Evolutionary conservation across 2,797 vertebrate species (phyloP), one percentile per base, ranked within the genome.

Genomic region (Catostomus latipinnis): DNA sequence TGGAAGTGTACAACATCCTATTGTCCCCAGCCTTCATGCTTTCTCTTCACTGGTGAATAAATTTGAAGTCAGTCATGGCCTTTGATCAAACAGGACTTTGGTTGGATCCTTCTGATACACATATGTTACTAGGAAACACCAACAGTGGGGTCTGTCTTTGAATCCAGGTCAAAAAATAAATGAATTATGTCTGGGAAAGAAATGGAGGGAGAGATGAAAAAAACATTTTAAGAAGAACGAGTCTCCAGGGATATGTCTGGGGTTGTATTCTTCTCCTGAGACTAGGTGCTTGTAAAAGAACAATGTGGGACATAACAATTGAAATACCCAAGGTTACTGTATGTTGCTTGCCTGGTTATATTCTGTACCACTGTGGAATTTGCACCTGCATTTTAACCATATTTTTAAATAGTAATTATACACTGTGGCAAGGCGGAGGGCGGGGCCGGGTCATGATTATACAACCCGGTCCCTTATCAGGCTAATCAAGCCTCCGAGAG

Each of bases 51-150:
- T 68, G 13, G 49, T 34, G 58, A 61, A 74, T 66, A 67, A 58
- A 81, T 83, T 56, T 68, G 14, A 74, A 52, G 50, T 48, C 49
- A 14, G 69, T 57, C 34, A 68, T 71, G 81, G 70, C 81, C 75
- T 81, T 78, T 63, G 74, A 81, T 83, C 74, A 81, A 72, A 81
- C 46, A 60, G 5, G 50, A 45, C 76, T 79, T 74, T 6, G 56
- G 8, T 14, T 56, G 71, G 16, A 61, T 81, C 71, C 62, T 50
- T 16, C 58, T 73, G 8, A 78, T 54, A 66, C 62, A 53, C 69
- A 43, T 45, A 58, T 60, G 34, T 22, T 58, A 52, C 34, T 18
- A 14, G 50, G 16, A 56, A 52, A 67, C 58, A 50, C n/a, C 70
- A 61, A 68, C 12, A 8, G 9, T 71, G 4, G 45, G 63, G 50